Percentiles rank a stretch among this genome's conserved stretches.
Conservation (phyloP, 2,888 invertebrate species). For the Actias luna region DNA sequence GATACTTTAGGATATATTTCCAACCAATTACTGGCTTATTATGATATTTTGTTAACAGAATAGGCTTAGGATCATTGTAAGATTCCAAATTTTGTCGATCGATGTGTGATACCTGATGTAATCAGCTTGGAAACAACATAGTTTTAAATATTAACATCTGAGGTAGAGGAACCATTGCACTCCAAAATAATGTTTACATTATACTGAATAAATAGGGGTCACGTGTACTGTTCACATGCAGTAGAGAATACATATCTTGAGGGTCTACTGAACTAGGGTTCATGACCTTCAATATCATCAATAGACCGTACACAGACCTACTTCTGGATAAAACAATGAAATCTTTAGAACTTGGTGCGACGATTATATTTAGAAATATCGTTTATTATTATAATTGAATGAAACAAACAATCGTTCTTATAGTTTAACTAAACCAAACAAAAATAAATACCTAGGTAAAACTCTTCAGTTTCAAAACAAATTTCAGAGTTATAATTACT, state of each 20-base stretch:
- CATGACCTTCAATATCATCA: conserved; percentile 12
- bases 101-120: neutral
- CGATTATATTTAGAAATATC: neutral
- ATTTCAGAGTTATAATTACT: too few species aligned
- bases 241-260: neutral
- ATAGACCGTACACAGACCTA: neutral
- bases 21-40: neutral
- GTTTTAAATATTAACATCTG: neutral
- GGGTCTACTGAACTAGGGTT: conserved; percentile 2
- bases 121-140: neutral
- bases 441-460: too few species aligned
- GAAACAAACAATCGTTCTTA: neutral
- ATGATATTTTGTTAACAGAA: neutral
- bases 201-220: neutral
- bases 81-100: neutral
- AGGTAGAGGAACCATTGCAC: neutral
- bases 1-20: too few species aligned
- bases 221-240: conserved; percentile 11
- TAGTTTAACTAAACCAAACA: too few species aligned
- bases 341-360: neutral
- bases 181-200: neutral
- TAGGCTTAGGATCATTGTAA: neutral
- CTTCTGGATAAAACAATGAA: neutral
- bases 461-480: too few species aligned
- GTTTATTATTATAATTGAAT: neutral